These are phyloP conservation scores for Bombus confusus DNA, from an alignment of 1,140 invertebrate species.

Conservation along the genomic window DNA sequence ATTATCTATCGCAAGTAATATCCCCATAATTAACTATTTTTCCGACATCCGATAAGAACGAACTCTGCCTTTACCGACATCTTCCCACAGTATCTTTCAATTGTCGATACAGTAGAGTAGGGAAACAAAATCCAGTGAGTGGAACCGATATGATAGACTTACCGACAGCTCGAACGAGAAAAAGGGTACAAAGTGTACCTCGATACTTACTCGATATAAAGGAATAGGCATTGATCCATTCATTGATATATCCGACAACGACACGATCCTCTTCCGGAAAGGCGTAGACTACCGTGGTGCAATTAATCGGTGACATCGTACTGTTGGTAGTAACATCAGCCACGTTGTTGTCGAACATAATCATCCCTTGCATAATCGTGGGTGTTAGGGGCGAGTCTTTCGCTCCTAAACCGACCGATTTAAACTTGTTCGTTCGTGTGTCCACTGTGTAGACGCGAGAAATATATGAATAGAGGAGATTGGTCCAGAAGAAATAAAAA, in stretches of 20 bases:
- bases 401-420: slow-evolving; percentile 69
- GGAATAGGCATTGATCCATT: slow-evolving; percentile 86
- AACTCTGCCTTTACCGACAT: neutral
- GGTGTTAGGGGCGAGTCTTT: slow-evolving; percentile 75
- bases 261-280: slow-evolving; percentile 79
- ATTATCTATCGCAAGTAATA: neutral
- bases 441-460: slow-evolving; percentile 74
- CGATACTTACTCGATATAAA: slow-evolving; percentile 84
- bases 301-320: slow-evolving; percentile 77
- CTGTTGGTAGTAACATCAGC: slow-evolving; percentile 63
- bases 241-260: slow-evolving; percentile 85
- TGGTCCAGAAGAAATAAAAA: neutral
- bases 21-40: neutral
- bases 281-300: slow-evolving; percentile 79
- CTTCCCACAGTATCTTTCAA: neutral
- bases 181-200: slow-evolving; percentile 55
- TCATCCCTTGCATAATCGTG: slow-evolving; percentile 69
- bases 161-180: neutral
- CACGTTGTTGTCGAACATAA: slow-evolving; percentile 71
- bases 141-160: neutral
- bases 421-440: slow-evolving; percentile 75
- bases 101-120: neutral
- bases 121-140: neutral
- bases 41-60: neutral
- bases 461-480: slow-evolving; percentile 52